These are phyloP conservation scores for Molothrus ater DNA, from an alignment of 2,797 vertebrate genomes.

Conservation along the genomic window DNA sequence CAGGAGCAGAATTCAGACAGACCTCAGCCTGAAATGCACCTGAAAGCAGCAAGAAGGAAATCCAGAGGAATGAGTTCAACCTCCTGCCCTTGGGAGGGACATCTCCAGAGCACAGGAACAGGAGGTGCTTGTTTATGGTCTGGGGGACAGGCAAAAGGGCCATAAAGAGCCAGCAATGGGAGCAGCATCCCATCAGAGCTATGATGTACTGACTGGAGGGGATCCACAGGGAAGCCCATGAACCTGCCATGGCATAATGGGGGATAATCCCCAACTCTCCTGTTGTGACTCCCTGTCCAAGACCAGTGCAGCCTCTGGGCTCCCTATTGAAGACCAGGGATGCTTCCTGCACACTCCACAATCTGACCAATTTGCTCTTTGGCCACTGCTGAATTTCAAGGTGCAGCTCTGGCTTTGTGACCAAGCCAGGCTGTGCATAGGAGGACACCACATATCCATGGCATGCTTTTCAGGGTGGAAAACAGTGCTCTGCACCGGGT, in stretches of 20 bases:
- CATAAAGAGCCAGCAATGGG: background rate
- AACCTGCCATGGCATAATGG: accelerated
- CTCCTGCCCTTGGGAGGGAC: background rate
- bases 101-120: background rate
- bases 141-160: accelerated
- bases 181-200: background rate
- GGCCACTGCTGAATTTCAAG: background rate
- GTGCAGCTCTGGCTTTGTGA: background rate
- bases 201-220: background rate
- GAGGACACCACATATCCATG: accelerated
- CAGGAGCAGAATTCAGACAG: background rate
- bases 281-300: background rate
- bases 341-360: background rate
- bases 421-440: background rate
- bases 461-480: accelerated
- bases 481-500: accelerated
- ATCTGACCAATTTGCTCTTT: background rate
- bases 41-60: background rate
- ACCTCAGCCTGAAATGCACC: background rate
- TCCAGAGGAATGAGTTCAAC: background rate
- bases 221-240: background rate
- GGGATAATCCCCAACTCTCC: background rate
- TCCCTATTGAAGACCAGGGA: background rate
- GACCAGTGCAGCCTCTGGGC: background rate
- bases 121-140: background rate